phyloP scores from a whole-genome alignment of 2,888 invertebrate species.

The Agonopterix heracliana region DNA sequence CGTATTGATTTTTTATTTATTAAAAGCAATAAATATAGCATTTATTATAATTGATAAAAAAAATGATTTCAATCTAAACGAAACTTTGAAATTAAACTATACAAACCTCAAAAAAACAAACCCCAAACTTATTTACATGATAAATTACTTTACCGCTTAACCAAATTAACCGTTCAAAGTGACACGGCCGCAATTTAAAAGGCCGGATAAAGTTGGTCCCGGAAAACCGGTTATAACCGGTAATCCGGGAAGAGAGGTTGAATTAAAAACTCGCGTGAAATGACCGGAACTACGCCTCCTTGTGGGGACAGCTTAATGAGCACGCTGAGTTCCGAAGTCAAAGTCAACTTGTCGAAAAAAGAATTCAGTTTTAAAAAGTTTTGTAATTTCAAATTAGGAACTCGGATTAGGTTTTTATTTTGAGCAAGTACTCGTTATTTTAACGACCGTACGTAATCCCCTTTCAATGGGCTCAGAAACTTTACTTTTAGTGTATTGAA shows the following conservation, averaged over 20 bases:
- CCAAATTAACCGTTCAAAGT: constrained; percentile 30
- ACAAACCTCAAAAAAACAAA: background rate
- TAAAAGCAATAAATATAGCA: no score
- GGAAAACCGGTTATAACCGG: constrained; percentile 28
- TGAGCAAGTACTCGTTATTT: no score
- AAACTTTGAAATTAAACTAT: no score
- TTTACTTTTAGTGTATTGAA: no score
- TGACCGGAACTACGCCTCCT: constrained; percentile 27
- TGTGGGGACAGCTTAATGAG: constrained; percentile 22
- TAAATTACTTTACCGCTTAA: constrained; percentile 6
- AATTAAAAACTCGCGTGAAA: constrained; percentile 39
- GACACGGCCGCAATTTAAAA: constrained; percentile 26
- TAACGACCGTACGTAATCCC: no score
- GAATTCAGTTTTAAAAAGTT: no score
- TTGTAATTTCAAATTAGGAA: no score
- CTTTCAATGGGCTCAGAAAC: no score
- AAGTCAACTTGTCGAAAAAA: background rate
- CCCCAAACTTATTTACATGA: constrained; percentile 8
- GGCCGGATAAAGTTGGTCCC: constrained; percentile 25
- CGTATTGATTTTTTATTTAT: no score
- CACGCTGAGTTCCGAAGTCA: background rate
- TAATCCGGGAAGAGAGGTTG: constrained; percentile 31
- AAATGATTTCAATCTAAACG: no score
- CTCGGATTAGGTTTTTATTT: no score
- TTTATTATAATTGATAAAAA: no score